Percentiles rank a stretch among this genome's conserved stretches.
phyloP scores from a whole-genome alignment of 2,888 invertebrate genomes.

The Platerodrilus igneus region DNA sequence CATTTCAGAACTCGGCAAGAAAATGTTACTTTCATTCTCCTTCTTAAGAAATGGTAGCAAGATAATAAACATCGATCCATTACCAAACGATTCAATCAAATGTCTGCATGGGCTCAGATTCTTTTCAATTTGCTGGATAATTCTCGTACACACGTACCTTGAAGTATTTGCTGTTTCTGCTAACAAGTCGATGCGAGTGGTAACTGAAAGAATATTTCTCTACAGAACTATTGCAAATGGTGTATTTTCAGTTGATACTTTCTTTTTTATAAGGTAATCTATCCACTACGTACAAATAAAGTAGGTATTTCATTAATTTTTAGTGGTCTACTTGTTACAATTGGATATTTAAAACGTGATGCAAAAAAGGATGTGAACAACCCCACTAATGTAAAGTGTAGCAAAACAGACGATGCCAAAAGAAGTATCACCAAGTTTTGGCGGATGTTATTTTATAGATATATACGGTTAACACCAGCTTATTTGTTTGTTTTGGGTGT shows the following conservation, averaged over 20 bases:
- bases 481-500: conserved; percentile 75
- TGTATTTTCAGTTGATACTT: conserved; percentile 80
- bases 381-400: too few species aligned
- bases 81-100: conserved; percentile 63
- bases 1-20: conserved; percentile 55
- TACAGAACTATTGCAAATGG: conserved; percentile 83
- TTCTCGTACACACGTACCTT: conserved; percentile 79
- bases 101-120: conserved; percentile 76
- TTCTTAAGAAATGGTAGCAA: conserved; percentile 69
- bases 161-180: conserved; percentile 74
- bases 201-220: conserved; percentile 70
- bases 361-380: too few species aligned
- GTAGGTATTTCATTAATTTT: conserved; percentile 36
- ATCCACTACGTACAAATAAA: conserved; percentile 5
- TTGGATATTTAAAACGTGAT: conserved; percentile 64
- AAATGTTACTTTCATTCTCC: conserved; percentile 69
- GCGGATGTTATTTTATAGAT: conserved; percentile 58
- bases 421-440: too few species aligned
- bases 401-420: conserved; percentile 43
- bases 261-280: conserved; percentile 75
- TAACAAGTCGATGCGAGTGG: conserved; percentile 65
- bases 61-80: conserved; percentile 65
- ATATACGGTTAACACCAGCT: conserved; percentile 72
- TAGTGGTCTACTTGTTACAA: conserved; percentile 68
- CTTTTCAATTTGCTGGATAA: conserved; percentile 75